A percentile compares a stretch with the other conserved stretches of the same genome.
phyloP scores from a whole-genome alignment of 2,888 invertebrate species.

The Microctonus aethiopoides region DNA sequence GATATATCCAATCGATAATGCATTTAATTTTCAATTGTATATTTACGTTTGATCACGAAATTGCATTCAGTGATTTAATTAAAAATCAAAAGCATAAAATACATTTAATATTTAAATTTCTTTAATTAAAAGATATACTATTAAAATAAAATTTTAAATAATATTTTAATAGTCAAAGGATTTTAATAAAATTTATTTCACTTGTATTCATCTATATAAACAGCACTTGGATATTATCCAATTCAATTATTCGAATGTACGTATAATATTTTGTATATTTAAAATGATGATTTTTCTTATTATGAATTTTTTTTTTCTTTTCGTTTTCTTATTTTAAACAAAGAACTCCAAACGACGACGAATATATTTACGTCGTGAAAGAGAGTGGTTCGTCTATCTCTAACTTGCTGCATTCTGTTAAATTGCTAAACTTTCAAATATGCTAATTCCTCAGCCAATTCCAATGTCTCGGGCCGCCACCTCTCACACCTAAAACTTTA shows the following conservation, averaged over 20 bases:
- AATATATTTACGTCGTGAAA: slow-evolving; percentile 8
- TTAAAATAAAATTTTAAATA: neutral
- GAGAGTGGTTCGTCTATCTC: slow-evolving; percentile 21
- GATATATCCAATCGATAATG: slow-evolving; percentile 28
- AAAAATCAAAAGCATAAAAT: no score
- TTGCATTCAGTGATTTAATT: no score
- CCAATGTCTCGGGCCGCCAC: slow-evolving; percentile 38
- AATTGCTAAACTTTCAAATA: slow-evolving; percentile 44
- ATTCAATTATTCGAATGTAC: neutral
- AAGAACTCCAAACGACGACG: slow-evolving; percentile 7
- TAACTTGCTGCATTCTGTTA: slow-evolving; percentile 30
- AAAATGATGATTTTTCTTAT: neutral
- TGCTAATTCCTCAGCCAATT: slow-evolving; percentile 43
- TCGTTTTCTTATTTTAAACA: no score
- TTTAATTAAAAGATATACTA: no score
- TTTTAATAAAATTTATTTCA: neutral
- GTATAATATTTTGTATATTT: neutral
- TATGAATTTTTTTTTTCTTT: neutral
- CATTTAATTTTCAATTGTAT: slow-evolving; percentile 28
- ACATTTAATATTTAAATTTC: no score
- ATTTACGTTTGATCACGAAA: no score
- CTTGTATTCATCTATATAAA: neutral
- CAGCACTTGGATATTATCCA: neutral
- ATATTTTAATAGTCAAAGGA: no score
- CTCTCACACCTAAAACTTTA: slow-evolving; percentile 28